phyloP scores from a whole-genome alignment of 2,797 vertebrate species.

The Catharus ustulatus region DNA sequence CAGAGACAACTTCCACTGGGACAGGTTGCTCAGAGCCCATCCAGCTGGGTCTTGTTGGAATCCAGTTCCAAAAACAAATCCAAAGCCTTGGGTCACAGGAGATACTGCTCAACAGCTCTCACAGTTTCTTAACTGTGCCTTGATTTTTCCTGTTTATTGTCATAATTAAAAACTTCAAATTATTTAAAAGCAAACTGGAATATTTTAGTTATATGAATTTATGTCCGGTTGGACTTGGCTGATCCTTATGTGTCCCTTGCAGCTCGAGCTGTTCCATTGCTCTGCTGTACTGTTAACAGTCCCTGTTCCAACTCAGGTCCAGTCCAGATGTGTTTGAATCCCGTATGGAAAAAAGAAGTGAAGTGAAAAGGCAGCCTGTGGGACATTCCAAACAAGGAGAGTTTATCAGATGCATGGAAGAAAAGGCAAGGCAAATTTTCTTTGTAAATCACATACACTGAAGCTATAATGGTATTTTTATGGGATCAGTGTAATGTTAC shows the following conservation, averaged over 20 bases:
- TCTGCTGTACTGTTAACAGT: background rate
- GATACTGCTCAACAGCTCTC: background rate
- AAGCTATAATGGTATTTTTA: background rate
- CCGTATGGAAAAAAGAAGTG: conserved; percentile 81
- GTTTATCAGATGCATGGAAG: conserved; percentile 85
- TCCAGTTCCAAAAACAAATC: background rate
- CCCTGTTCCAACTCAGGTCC: conserved; percentile 70
- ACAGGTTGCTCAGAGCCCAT: background rate
- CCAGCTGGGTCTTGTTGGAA: background rate
- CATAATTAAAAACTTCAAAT: background rate
- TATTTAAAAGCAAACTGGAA: background rate
- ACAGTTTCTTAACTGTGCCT: background rate
- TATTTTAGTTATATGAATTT: background rate
- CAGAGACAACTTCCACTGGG: background rate
- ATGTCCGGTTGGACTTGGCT: background rate
- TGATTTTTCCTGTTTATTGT: background rate
- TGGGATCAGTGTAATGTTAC: background rate
- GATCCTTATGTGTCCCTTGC: background rate
- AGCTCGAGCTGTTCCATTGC: background rate
- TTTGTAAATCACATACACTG: background rate
- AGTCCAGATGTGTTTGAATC: conserved; percentile 86
- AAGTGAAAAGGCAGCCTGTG: conserved; percentile 81
- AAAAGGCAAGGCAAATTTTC: conserved; percentile 80
- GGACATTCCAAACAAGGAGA: conserved; percentile 88
- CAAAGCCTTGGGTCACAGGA: background rate